Evolutionary conservation across 2,888 invertebrate species (phyloP), one percentile per base, ranked within the genome.

Genomic region (Iphiclides podalirius): DNA sequence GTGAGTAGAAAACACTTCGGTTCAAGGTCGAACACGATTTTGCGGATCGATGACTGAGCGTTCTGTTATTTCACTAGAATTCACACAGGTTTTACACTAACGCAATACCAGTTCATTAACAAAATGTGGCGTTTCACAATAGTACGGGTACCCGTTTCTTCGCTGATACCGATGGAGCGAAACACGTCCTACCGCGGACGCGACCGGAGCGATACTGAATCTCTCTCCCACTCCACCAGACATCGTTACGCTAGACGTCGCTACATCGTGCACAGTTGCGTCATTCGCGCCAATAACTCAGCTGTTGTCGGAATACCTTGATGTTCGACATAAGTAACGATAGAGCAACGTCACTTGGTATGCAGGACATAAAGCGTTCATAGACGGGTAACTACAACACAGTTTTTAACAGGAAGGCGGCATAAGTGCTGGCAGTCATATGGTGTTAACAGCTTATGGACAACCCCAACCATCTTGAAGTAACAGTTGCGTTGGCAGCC

Each of bases 161-260:
- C n/a, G n/a, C n/a, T n/a, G n/a, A n/a, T n/a, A n/a, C n/a, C n/a
- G 1, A 8, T 16, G 6, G 17, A 6, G 20, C 8, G 4, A 12
- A 1, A 46, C 11, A 15, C 47, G 7, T n/a, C 41, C 41, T 13
- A 6, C 1, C 0, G 7, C 7, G 12, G 14, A 3, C 15, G 4
- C 36, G 12, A 31, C 31, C 13, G 28, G 47, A 31, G 16, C 31
- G 42, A 8, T 28, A 48, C 47, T 48, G 42, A 48, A 15, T 44
- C 12, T 14, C 35, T 23, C 20, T 47, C 47, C 41, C 47, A 8
- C 37, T 48, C 47, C 42, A 37, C 26, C 35, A 47, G 36, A 36
- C 47, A 11, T 33, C 31, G 39, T 47, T 47, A 42, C 47, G 47
- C 42, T 28, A 47, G 47, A 47, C 47, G 28, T 20, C 28, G 28